Conservation (phyloP, 2,113 vertebrate genomes). For the Benitochromis conjunctus region DNA sequence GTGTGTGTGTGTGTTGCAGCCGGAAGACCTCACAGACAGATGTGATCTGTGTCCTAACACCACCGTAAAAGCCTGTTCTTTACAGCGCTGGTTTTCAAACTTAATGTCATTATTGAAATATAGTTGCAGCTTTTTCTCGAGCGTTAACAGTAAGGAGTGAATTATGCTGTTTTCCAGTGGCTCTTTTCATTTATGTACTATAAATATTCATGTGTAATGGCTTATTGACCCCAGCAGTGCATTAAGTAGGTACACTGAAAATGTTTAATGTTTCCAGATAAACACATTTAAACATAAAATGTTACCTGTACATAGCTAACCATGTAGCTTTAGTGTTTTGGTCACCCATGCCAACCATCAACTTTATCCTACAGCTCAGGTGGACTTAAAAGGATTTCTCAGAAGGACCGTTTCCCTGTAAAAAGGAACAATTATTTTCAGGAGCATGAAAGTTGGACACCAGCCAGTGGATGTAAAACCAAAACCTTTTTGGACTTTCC, state of each 20-base stretch:
- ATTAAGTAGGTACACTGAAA: background rate
- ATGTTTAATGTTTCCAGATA: background rate
- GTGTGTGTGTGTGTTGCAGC: background rate
- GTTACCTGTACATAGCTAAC: background rate
- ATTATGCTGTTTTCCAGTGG: background rate
- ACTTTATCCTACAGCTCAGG: background rate
- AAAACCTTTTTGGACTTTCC: background rate
- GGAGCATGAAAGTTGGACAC: background rate
- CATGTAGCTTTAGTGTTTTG: fast-evolving
- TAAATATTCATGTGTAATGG: background rate
- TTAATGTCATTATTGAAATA: background rate
- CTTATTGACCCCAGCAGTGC: background rate
- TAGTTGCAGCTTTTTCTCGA: background rate
- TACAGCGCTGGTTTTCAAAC: background rate
- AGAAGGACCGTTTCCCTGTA: background rate
- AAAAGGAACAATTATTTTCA: constrained; percentile 7
- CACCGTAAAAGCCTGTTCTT: background rate
- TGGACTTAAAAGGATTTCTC: background rate
- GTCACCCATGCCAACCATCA: no score
- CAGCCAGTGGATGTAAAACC: background rate
- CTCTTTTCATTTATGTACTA: background rate
- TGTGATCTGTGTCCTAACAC: background rate
- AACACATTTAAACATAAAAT: background rate
- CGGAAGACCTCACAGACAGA: constrained; percentile 10
- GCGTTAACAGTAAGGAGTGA: background rate